Evolutionary conservation across 2,113 vertebrate genomes (phyloP).

Genomic region (Danionella cerebrum): DNA sequence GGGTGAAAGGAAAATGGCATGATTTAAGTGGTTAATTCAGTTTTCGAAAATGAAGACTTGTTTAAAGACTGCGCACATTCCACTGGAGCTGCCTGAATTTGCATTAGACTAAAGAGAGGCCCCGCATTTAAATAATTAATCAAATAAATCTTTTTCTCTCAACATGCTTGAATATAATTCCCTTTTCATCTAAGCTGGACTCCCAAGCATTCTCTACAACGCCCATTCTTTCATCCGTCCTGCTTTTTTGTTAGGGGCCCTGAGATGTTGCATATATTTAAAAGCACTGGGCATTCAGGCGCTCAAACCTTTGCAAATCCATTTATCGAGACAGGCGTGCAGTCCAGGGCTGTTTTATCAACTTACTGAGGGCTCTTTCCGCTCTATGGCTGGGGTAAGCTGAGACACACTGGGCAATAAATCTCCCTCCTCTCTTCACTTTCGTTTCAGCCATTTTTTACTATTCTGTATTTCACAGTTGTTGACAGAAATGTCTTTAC

Average conservation of each 20-base stretch:
- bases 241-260: constrained; percentile 35
- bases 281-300: constrained; percentile 34
- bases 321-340: constrained; percentile 40
- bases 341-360: constrained; percentile 31
- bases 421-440: background rate
- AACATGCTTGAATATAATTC: constrained; percentile 21
- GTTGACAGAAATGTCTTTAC: background rate
- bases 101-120: background rate
- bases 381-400: constrained; percentile 6
- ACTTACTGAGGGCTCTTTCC: constrained; percentile 35
- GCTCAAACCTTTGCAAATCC: constrained; percentile 32
- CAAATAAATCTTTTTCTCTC: constrained; percentile 28
- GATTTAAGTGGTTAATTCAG: background rate
- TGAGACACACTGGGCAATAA: background rate
- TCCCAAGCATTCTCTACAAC: constrained; percentile 16
- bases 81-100: background rate
- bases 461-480: background rate
- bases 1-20: background rate
- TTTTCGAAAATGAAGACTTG: background rate
- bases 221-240: constrained; percentile 33
- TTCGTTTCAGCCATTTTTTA: background rate
- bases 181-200: constrained; percentile 21
- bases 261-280: constrained; percentile 41
- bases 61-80: background rate
- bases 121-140: constrained; percentile 5